Conservation (phyloP, 2,888 invertebrate genomes). For the Adineta ricciae region DNA sequence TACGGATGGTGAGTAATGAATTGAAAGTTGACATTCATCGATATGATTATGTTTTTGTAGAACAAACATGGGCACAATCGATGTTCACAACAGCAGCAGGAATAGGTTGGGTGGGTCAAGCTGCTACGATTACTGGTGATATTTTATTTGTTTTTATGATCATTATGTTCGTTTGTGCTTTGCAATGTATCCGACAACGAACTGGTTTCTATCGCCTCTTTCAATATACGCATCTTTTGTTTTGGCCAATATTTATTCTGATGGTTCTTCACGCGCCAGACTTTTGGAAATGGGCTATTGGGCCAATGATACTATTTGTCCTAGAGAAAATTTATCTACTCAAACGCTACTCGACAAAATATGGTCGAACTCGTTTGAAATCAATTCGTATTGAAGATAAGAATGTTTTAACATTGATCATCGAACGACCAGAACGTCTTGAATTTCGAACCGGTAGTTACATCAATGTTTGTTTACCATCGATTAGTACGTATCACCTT, state of each 20-base stretch:
- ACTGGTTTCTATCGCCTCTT: conserved; percentile 83
- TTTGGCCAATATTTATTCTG: conserved; percentile 68
- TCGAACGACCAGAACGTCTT: too few relatives aligned
- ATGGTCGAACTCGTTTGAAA: too few relatives aligned
- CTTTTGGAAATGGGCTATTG: conserved; percentile 69
- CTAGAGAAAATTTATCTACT: conserved; percentile 59
- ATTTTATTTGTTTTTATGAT: conserved; percentile 63
- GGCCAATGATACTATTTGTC: conserved; percentile 68
- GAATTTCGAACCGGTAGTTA: conserved; percentile 63
- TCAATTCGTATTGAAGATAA: too few relatives aligned
- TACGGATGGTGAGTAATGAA: too few relatives aligned
- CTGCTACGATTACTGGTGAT: conserved; percentile 76
- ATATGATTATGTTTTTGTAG: too few relatives aligned
- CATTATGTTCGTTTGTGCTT: conserved; percentile 71
- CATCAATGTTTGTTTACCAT: conserved; percentile 79
- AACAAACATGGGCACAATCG: too few relatives aligned
- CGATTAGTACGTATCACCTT: conserved; percentile 67
- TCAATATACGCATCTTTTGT: conserved; percentile 79
- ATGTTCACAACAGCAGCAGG: conserved; percentile 50
- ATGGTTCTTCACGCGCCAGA: conserved; percentile 28
- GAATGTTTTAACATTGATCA: too few relatives aligned
- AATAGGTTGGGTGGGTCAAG: conserved; percentile 65
- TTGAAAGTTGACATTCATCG: too few relatives aligned
- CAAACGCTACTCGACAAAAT: too few relatives aligned
- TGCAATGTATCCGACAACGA: conserved; percentile 67